Base-by-base conservation (phyloP, 2,113 vertebrate genomes). In the Clarias batrachus region DNA sequence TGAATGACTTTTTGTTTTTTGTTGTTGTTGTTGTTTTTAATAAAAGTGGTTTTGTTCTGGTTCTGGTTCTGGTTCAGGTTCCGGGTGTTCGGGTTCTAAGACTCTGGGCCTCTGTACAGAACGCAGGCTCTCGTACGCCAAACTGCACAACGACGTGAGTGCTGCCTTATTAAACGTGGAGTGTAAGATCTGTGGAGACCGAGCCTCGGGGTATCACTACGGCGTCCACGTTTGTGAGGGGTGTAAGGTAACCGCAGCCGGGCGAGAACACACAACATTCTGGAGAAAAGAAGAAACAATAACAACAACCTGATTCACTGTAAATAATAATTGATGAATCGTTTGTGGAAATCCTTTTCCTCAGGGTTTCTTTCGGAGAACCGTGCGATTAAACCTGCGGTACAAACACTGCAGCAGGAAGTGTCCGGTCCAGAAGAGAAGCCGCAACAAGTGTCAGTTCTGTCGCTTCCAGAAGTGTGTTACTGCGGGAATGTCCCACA, bases 391-490 rank as follows among this genome's bases (percentile, higher is more conserved):
- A 91, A 97, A 97, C 90, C 92, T 97, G 3, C 94, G 95, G 74
- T 97, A 97, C 56, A 96, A 96, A 88, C 91, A 93, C 9, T 97
- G 96, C 90, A 95, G 96, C 12, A 94, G 96, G 2, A 96, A 96
- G 88, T 97, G 96, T 89, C 94, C 95, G 9, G 96, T 97, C 90
- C 95, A 96, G 86, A 97, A 96, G 88, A 97, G 96, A 56, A 97
- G 95, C 90, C 93, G 96, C 74, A 96, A 97, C 89, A 97, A 96
- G 94, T 97, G 96, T 87, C 96, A 97, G 87, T 97, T 95, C 92
- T 97, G 96, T 90, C 93, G 96, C 2, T 97, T 97, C 80, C 96
- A 96, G 93, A 97, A 97, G 13, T 97, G 96, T 88, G 95, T 97
- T 0, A 91, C 95, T 0, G 96, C 96, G 2, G 96, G 96, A 2